Evolutionary conservation across 2,888 invertebrate genomes (phyloP).

Genomic region (Catocala nupta): DNA sequence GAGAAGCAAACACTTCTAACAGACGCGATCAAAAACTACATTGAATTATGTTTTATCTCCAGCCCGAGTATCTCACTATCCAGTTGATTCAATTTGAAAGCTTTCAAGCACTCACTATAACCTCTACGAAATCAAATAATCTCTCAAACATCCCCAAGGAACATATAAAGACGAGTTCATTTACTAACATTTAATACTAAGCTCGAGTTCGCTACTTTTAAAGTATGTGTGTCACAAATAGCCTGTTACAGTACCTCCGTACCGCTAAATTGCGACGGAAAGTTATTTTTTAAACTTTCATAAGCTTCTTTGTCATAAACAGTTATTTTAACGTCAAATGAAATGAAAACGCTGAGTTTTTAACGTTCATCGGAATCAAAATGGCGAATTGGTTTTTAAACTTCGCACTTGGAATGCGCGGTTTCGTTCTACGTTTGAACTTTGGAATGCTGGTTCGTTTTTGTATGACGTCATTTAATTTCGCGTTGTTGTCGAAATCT

Average conservation of each 20-base stretch:
- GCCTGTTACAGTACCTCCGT: constrained; percentile 42
- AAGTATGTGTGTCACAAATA: constrained; percentile 40
- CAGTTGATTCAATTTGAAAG: constrained; percentile 4
- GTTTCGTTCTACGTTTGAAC: constrained; percentile 29
- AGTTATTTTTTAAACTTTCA: constrained; percentile 51
- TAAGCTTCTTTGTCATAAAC: constrained; percentile 29
- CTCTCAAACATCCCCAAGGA: neutral
- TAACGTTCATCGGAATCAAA: constrained; percentile 31
- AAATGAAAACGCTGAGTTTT: constrained; percentile 29
- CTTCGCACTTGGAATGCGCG: constrained; percentile 15
- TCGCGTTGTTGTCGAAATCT: too few species aligned
- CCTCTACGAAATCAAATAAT: neutral
- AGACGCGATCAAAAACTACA: too few species aligned
- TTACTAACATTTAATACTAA: constrained; percentile 1
- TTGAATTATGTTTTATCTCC: too few species aligned
- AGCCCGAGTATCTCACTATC: neutral
- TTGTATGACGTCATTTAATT: constrained; percentile 7
- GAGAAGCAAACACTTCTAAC: too few species aligned
- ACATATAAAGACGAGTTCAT: neutral
- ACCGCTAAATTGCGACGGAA: constrained; percentile 47
- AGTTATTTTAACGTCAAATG: constrained; percentile 40
- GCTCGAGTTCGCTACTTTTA: neutral
- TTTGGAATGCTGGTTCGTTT: constrained; percentile 31
- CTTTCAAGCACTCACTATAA: constrained; percentile 1
- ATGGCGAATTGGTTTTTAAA: constrained; percentile 25